Conservation (phyloP, 2,113 vertebrate genomes). For the Microcebus murinus region DNA sequence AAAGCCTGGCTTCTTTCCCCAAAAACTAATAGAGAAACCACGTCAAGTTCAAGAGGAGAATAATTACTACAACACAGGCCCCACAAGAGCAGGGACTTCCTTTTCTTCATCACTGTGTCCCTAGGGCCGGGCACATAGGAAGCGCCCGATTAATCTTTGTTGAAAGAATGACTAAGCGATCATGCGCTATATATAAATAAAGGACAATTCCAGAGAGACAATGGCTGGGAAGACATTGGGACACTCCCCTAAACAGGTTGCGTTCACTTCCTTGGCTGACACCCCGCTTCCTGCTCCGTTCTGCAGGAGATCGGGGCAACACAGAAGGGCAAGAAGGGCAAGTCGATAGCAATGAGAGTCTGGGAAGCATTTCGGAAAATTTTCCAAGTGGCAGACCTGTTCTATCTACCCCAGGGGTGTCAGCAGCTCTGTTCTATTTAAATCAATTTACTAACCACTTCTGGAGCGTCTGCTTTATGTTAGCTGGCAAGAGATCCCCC, state of each 20-base stretch:
- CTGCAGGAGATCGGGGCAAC: not conserved
- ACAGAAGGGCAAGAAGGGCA: too few species aligned
- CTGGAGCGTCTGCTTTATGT: not conserved
- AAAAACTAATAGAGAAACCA: not conserved
- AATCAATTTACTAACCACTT: not conserved
- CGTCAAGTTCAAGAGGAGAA: not conserved
- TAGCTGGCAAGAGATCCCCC: not conserved
- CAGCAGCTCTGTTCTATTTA: not conserved
- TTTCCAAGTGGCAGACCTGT: not conserved
- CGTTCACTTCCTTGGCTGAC: not conserved
- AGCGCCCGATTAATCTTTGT: not conserved
- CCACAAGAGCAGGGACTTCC: not conserved
- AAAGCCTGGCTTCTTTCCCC: not conserved
- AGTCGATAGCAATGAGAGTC: not conserved
- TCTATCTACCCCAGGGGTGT: not conserved
- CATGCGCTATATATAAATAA: not conserved
- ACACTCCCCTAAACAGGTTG: too few species aligned
- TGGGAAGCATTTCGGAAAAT: not conserved
- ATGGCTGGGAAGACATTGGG: not conserved
- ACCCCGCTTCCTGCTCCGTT: not conserved
- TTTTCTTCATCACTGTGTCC: not conserved
- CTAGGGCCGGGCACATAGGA: not conserved
- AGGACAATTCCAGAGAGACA: not conserved
- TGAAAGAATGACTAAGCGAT: not conserved
- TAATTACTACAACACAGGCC: not conserved